phyloP scores from a whole-genome alignment of 2,888 invertebrate genomes.

The Lochmaea crataegi region DNA sequence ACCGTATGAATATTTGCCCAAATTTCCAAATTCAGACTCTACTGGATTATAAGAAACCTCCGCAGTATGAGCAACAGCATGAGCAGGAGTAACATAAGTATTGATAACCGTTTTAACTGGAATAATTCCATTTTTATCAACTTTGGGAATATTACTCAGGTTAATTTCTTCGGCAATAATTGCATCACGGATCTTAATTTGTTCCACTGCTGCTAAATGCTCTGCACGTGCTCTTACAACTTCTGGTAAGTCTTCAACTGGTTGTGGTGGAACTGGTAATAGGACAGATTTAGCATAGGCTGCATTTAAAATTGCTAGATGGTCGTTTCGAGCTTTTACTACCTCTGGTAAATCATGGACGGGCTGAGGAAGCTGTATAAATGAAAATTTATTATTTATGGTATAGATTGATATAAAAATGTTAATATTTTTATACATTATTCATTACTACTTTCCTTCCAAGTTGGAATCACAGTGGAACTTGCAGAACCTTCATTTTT shows the following conservation, averaged over 20 bases:
- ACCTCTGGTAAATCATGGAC: slow-evolving; percentile 64
- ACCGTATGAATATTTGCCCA: slow-evolving; percentile 71
- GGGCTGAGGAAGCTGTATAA: slow-evolving; percentile 55
- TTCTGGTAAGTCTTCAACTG: slow-evolving; percentile 63
- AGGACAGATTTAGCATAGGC: slow-evolving; percentile 54
- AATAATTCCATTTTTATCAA: slow-evolving; percentile 40
- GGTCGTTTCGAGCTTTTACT: slow-evolving; percentile 57
- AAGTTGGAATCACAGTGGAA: too few relatives aligned
- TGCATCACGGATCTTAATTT: slow-evolving; percentile 55
- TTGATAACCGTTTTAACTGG: slow-evolving; percentile 40
- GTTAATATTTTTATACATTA: too few relatives aligned
- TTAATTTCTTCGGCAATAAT: slow-evolving; percentile 51
- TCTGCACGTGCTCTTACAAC: slow-evolving; percentile 58
- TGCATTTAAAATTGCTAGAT: slow-evolving; percentile 57
- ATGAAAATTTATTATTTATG: slow-evolving; percentile 13
- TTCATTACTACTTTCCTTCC: too few relatives aligned
- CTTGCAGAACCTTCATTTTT: too few relatives aligned
- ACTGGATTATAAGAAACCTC: slow-evolving; percentile 51
- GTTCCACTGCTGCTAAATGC: slow-evolving; percentile 58
- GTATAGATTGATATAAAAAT: too few relatives aligned
- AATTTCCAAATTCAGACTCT: slow-evolving; percentile 60
- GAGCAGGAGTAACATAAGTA: slow-evolving; percentile 21
- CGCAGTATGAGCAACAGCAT: slow-evolving; percentile 50
- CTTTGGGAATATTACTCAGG: slow-evolving; percentile 52
- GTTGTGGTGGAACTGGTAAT: slow-evolving; percentile 55